phyloP scores from a whole-genome alignment of 2,797 vertebrate species.

The Oryzias dopingdopingensis region DNA sequence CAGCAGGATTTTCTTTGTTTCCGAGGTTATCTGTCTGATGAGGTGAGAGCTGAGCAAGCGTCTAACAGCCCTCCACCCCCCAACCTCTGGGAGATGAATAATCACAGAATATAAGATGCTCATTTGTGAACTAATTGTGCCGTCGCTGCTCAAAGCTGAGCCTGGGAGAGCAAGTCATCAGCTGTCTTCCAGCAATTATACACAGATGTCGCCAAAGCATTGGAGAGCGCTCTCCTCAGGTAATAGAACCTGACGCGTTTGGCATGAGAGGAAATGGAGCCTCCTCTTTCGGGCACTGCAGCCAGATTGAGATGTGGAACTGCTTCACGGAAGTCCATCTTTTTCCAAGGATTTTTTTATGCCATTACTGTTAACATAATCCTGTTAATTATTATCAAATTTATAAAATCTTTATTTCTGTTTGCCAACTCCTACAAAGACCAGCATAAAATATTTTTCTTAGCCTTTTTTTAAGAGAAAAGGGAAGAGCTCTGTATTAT shows the following conservation, averaged over 20 bases:
- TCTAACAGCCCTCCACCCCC: slow-evolving; percentile 15
- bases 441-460: not conserved
- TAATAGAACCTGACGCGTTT: slow-evolving; percentile 54
- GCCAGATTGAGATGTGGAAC: slow-evolving; percentile 31
- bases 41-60: slow-evolving; percentile 30
- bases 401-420: slow-evolving; percentile 33
- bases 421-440: slow-evolving; percentile 23
- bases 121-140: slow-evolving; percentile 61
- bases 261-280: slow-evolving; percentile 42
- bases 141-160: slow-evolving; percentile 11
- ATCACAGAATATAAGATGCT: slow-evolving; percentile 50
- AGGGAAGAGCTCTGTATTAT: slow-evolving; percentile 35
- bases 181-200: slow-evolving; percentile 61
- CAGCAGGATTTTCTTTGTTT: not conserved
- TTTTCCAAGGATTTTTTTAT: slow-evolving; percentile 19
- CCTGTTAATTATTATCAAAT: no score
- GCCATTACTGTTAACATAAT: slow-evolving; percentile 6
- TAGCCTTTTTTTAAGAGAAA: not conserved
- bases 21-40: slow-evolving; percentile 13
- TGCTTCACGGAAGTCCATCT: slow-evolving; percentile 3
- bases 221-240: slow-evolving; percentile 41
- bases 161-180: slow-evolving; percentile 28
- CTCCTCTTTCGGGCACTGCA: slow-evolving; percentile 5
- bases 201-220: slow-evolving; percentile 47
- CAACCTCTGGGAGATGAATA: slow-evolving; percentile 36